Base-by-base conservation (phyloP, 2,113 vertebrate species). In the Podocnemis expansa region DNA sequence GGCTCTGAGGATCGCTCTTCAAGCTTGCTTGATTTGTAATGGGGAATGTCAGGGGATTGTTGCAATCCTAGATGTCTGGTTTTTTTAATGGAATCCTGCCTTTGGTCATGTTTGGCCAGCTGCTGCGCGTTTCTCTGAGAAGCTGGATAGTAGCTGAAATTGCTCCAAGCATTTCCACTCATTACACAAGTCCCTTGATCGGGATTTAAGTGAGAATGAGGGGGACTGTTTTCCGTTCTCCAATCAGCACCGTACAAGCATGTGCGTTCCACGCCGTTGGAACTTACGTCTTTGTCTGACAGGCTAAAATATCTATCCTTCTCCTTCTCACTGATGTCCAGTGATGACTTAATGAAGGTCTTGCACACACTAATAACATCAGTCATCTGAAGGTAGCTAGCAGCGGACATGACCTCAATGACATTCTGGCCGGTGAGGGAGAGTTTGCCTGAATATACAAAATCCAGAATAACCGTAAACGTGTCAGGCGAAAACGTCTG, bases 311-410 rank as follows among this genome's bases (percentile, higher is more conserved):
- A 99, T 5, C 98, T 98, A 78, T 99, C 99, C 60, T 98, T 99
- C 78, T 99, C 99, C 93, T 98, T 98, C 95, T 98, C 98, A 0
- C 98, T 98, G 82, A 99, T 99, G 94, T 99, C 99, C 96, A 99
- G 96, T 0, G 99, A 99, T 0, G 99, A 99, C 95, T 99, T 99
- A 41, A 99, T 99, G 95, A 99, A 99, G 41, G 98, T 99, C 96
- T 99, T 99, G 91, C 99, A 99, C 56, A 99, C 99, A 1, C 97
- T 98, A 93, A 99, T 99, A 38, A 99, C 99, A 2, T 99, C 99
- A 2, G 99, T 99, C 99, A 99, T 99, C 98, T 99, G 99, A 94
- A 99, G 97, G 63, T 99, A 99, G 97, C 99, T 99, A 58, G 99
- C 99, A 0, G 99, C 99, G 0, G 99, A 99, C 99, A 99, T 99